phyloP scores from a whole-genome alignment of 2,113 vertebrate species.

The Ageneiosus marmoratus region DNA sequence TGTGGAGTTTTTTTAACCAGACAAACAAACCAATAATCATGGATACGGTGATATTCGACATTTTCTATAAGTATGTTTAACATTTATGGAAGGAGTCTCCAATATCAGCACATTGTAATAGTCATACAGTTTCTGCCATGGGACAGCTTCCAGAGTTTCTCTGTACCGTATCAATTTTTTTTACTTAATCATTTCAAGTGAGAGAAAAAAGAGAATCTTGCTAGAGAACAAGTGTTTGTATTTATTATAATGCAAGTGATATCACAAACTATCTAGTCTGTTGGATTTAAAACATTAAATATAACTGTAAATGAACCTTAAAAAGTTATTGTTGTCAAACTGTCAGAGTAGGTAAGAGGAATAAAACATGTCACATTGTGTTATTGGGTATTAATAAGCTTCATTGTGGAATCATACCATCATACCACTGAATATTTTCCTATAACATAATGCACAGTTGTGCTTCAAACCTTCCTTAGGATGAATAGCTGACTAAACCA shows the following conservation, averaged over 20 bases:
- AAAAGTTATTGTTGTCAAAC: not conserved
- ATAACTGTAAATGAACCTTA: not conserved
- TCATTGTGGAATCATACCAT: not conserved
- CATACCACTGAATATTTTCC: not conserved
- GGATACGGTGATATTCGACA: not conserved
- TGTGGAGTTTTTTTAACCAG: not conserved
- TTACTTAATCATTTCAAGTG: too few species aligned
- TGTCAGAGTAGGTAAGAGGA: not conserved
- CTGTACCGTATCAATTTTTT: too few species aligned
- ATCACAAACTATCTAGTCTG: not conserved
- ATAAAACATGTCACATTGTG: not conserved
- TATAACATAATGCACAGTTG: not conserved
- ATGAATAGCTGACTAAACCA: not conserved
- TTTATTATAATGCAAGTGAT: not conserved
- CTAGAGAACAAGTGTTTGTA: not conserved
- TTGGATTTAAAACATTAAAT: not conserved
- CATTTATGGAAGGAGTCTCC: not conserved
- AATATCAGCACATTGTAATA: not conserved
- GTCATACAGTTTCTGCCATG: not conserved
- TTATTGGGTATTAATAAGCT: not conserved
- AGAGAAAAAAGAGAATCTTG: not conserved
- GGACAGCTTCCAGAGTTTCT: not conserved
- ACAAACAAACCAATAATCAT: not conserved
- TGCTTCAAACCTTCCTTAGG: not conserved
- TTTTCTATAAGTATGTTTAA: not conserved